Evolutionary conservation across 2,888 invertebrate species (phyloP).

Genomic region (Choristoneura rosaceana): DNA sequence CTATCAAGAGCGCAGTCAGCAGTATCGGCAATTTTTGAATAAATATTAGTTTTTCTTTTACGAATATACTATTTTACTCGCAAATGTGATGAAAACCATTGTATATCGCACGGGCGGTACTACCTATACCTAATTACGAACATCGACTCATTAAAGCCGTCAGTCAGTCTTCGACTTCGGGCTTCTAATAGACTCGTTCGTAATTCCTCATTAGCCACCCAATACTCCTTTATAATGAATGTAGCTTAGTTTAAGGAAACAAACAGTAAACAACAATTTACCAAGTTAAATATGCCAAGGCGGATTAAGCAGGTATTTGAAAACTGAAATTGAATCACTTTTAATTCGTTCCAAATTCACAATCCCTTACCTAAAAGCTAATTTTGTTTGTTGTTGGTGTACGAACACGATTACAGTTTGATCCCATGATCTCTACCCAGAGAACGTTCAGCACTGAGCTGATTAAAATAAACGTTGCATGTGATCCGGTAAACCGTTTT

Average conservation of each 20-base stretch:
- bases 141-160: too few species aligned
- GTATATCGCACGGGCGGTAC: too few species aligned
- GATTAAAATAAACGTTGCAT: constrained; percentile 75
- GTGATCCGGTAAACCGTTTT: constrained; percentile 76
- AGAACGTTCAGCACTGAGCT: constrained; percentile 51
- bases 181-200: too few species aligned
- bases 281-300: neutral
- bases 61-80: too few species aligned
- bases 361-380: constrained; percentile 24
- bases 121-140: too few species aligned
- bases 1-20: too few species aligned
- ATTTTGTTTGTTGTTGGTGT: constrained; percentile 42
- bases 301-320: neutral
- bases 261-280: neutral
- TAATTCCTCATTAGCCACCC: too few species aligned
- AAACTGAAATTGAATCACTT: constrained; percentile 16
- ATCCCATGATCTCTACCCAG: constrained; percentile 51
- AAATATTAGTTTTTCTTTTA: too few species aligned
- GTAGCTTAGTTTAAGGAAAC: neutral
- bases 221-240: neutral
- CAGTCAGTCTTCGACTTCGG: too few species aligned
- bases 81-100: too few species aligned
- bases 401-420: constrained; percentile 48
- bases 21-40: too few species aligned
- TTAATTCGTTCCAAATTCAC: constrained; percentile 8